Evolutionary conservation across 2,797 vertebrate species (phyloP).

Genomic region (Arnoldichthys spilopterus): DNA sequence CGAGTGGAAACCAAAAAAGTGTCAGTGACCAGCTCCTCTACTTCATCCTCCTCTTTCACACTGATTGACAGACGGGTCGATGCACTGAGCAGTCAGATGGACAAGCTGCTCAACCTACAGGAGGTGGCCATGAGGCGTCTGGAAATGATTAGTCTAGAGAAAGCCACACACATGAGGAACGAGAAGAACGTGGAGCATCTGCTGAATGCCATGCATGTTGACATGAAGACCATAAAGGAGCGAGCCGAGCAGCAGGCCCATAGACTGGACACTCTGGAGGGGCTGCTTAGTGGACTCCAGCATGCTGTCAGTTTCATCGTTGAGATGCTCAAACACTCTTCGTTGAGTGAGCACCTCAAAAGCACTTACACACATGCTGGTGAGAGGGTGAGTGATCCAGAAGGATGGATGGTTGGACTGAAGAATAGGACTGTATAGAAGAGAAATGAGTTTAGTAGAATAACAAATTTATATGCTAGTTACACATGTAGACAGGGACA

Average conservation of each 20-base stretch:
- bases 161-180: constrained; percentile 71
- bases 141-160: constrained; percentile 78
- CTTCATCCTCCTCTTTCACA: constrained; percentile 35
- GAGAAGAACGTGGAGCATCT: constrained; percentile 79
- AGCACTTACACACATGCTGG: constrained; percentile 42
- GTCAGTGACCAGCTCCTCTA: constrained; percentile 56
- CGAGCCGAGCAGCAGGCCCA: constrained; percentile 68
- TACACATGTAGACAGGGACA: background rate
- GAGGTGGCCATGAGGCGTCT: constrained; percentile 80
- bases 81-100: constrained; percentile 82
- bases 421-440: background rate
- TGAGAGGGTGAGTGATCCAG: constrained; percentile 70
- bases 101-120: constrained; percentile 79
- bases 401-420: background rate
- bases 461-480: no score
- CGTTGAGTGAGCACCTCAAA: constrained; percentile 71
- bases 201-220: constrained; percentile 71
- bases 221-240: constrained; percentile 34
- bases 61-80: constrained; percentile 78
- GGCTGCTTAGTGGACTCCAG: constrained; percentile 79
- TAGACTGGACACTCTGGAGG: constrained; percentile 83
- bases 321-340: constrained; percentile 79
- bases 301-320: constrained; percentile 81
- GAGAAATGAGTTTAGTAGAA: no score
- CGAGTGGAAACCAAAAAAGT: constrained; percentile 63